Conservation (phyloP, 2,888 invertebrate species). For the Belgica antarctica region DNA sequence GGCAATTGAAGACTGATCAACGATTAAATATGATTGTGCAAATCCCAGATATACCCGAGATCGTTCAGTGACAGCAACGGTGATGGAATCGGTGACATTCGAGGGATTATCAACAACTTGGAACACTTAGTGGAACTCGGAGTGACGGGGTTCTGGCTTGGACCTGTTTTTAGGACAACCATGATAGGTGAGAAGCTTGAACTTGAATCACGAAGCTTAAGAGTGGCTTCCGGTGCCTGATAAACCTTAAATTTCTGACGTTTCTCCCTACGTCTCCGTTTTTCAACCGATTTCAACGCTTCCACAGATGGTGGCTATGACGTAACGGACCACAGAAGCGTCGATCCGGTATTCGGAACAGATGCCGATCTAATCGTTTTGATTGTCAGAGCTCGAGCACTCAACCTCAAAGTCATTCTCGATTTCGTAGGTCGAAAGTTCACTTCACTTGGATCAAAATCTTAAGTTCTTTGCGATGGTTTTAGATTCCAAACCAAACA, state of each 20-base stretch:
- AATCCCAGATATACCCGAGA: constrained; percentile 62
- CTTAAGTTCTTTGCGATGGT: not conserved
- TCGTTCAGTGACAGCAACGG: constrained; percentile 72
- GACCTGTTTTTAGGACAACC: constrained; percentile 60
- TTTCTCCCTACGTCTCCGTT: not conserved
- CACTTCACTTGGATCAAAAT: constrained; percentile 45
- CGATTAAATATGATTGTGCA: not conserved
- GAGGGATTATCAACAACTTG: constrained; percentile 62
- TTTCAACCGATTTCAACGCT: not conserved
- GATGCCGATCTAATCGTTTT: not conserved
- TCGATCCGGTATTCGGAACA: not conserved
- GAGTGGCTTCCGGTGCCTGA: not conserved
- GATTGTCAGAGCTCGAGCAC: not conserved
- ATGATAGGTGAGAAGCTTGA: constrained; percentile 19
- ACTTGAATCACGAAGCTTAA: not conserved
- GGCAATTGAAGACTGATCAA: not conserved
- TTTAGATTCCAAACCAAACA: not conserved
- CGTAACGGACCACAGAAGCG: not conserved
- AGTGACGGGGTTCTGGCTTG: constrained; percentile 67
- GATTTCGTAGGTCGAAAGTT: constrained; percentile 47
- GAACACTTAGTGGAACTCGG: constrained; percentile 66
- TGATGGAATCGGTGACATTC: constrained; percentile 74
- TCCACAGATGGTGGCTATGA: not conserved
- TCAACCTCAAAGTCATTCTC: not conserved
- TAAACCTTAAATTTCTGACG: not conserved